Evolutionary conservation across 1,140 invertebrate genomes (phyloP), one percentile per base, ranked within the genome.

Genomic region (Myzus persicae): DNA sequence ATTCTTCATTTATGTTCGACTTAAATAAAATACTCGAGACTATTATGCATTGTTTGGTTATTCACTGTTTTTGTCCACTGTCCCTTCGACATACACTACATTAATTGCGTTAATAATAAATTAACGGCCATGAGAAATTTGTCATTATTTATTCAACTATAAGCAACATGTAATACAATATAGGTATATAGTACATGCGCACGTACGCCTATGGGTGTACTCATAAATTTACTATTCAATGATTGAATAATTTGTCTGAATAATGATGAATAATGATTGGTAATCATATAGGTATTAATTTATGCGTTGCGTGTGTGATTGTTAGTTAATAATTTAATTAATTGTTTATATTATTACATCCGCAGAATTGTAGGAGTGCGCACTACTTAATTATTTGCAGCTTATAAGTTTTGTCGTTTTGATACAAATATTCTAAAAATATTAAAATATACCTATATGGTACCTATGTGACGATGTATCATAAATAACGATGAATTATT

Each of bases 161-260:
- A n/a, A 18, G n/a, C 4, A 76, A n/a, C 6, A n/a, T n/a, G 31
- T 76, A 38, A 38, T 22, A 82, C 38, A 38, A 81, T 82, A 38
- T 81, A 38, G 7, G 2, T 81, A 18, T 81, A 31, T 31, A n/a
- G n/a, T n/a, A n/a, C n/a, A n/a, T n/a, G n/a, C n/a, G n/a, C 26
- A 59, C 11, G 0, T 31, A 59, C 14, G n/a, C 59, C 59, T 36
- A 36, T 76, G 31, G n/a, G 59, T 18, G 59, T 76, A 76, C 36
- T 76, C 59, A 76, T 76, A 76, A 76, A 76, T 76, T n/a, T 76
- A 76, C 4, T 76, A 76, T n/a, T n/a, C n/a, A n/a, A n/a, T n/a
- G n/a, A n/a, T n/a, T n/a, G n/a, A n/a, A 76, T 14, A 76, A 76
- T 76, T 76, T n/a, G 14, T 67, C 31, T n/a, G 31, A 67, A n/a